Evolutionary conservation across 1,140 invertebrate genomes (phyloP).

Genomic region (Drosophila nasuta): DNA sequence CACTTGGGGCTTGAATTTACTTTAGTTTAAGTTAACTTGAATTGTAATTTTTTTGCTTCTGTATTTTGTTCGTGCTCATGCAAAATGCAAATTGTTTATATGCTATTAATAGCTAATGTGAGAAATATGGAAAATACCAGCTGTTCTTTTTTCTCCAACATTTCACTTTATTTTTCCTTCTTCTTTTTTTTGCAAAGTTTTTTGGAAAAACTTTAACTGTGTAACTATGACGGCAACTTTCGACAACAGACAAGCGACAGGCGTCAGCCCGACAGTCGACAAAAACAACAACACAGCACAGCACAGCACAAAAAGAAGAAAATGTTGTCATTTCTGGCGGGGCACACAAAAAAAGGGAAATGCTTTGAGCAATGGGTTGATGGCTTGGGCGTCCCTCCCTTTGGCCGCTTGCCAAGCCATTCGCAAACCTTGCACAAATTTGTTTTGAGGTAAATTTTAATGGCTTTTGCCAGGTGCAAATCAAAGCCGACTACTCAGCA

Average conservation of each 20-base stretch:
- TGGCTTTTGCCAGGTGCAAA: conserved; percentile 25
- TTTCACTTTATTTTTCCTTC: background rate
- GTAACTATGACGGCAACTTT: conserved; percentile 29
- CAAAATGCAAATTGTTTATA: conserved; percentile 76
- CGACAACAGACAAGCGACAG: conserved; percentile 34
- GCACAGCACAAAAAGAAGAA: background rate
- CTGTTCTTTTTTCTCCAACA: background rate
- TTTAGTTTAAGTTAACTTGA: background rate
- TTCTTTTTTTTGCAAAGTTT: conserved; percentile 17
- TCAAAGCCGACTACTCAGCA: background rate
- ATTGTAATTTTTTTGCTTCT: no score
- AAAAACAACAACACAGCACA: conserved; percentile 25
- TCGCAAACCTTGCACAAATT: conserved; percentile 20
- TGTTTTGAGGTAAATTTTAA: conserved; percentile 30
- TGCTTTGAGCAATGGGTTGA: conserved; percentile 21
- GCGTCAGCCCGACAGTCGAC: conserved; percentile 50
- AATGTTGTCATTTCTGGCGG: conserved; percentile 46
- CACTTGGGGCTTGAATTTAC: background rate
- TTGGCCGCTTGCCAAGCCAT: conserved; percentile 28
- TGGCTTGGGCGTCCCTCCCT: no score
- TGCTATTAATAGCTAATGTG: conserved; percentile 74
- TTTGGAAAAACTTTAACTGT: conserved; percentile 12
- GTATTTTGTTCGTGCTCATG: conserved; percentile 36
- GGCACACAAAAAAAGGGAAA: conserved; percentile 15
- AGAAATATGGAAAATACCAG: conserved; percentile 67